phyloP scores from a whole-genome alignment of 2,888 invertebrate species.

The Leptopilina myrica region DNA sequence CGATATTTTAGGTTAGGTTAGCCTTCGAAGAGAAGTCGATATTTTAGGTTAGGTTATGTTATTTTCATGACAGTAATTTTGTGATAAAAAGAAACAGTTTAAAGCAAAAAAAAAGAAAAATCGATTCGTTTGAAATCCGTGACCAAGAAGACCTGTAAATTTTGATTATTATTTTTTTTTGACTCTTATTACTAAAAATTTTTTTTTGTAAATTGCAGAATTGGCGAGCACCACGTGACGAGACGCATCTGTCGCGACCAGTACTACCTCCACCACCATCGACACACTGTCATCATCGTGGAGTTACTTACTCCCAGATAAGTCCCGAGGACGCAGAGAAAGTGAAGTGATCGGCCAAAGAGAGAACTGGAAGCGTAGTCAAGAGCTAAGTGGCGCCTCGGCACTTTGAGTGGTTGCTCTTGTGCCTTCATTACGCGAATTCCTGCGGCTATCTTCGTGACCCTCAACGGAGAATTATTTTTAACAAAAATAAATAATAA shows the following conservation, averaged over 20 bases:
- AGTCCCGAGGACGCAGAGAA: constrained; percentile 49
- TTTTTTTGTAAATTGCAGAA: constrained; percentile 48
- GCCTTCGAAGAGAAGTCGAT: too few relatives aligned
- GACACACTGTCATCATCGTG: constrained; percentile 26
- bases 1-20: too few relatives aligned
- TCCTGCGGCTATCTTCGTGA: constrained; percentile 28
- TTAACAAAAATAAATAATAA: not conserved
- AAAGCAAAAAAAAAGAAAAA: too few relatives aligned
- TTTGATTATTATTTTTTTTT: too few relatives aligned
- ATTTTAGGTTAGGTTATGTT: too few relatives aligned
- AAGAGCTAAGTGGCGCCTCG: constrained; percentile 45
- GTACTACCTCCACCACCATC: constrained; percentile 43
- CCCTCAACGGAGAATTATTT: not conserved
- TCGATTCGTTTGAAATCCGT: too few relatives aligned
- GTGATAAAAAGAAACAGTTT: too few relatives aligned
- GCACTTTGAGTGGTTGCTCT: constrained; percentile 25
- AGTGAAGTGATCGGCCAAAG: constrained; percentile 45
- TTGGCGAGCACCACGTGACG: constrained; percentile 48
- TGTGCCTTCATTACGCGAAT: constrained; percentile 39
- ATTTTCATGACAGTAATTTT: too few relatives aligned
- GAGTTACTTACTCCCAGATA: constrained; percentile 44
- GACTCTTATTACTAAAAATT: too few relatives aligned
- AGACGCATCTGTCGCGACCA: constrained; percentile 36
- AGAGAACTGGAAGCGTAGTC: constrained; percentile 41
- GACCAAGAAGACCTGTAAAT: too few relatives aligned